Evolutionary conservation across 2,113 vertebrate species (phyloP), one percentile per base, ranked within the genome.

Genomic region (Lipophrys pholis): DNA sequence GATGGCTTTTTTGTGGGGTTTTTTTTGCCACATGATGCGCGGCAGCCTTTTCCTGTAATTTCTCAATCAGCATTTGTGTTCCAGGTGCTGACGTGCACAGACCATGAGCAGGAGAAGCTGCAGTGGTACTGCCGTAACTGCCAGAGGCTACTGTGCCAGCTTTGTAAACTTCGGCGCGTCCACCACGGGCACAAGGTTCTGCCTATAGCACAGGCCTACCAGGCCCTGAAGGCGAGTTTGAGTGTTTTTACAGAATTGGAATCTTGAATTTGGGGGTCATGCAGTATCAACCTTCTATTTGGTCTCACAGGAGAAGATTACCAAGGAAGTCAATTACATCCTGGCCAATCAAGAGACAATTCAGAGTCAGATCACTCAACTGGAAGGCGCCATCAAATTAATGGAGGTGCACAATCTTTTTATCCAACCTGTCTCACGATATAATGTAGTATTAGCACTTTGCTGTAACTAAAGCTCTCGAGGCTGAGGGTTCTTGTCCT

Each of bases 71-170:
- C 11, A 9, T 9, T 68, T 68, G 50, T 65, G 5, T 0, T 0
- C 0, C 62, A 99, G 97, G 95, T 98, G 15, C 88, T 99, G 66
- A 95, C 94, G 63, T 99, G 97, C 84, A 95, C 97, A 0, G 97
- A 99, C 60, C 97, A 99, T 36, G 96, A 98, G 78, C 93, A 94
- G 81, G 97, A 99, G 92, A 93, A 95, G 57, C 93, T 99, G 86
- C 95, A 94, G 76, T 96, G 97, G 87, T 98, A 97, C 89, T 99
- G 97, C 82, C 95, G 95, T 76, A 95, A 94, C 1, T 99, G 97
- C 89, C 97, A 97, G 69, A 92, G 94, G 15, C 89, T 97, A 67
- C 94, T 98, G 68, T 98, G 97, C 84, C 93, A 95, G 17, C 92
- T 98, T 45, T 99, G 97, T 84, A 96, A 97, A 1, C 94, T 97